Conservation (phyloP, 2,113 vertebrate genomes). For the rat (Rattus norvegicus) region DNA sequence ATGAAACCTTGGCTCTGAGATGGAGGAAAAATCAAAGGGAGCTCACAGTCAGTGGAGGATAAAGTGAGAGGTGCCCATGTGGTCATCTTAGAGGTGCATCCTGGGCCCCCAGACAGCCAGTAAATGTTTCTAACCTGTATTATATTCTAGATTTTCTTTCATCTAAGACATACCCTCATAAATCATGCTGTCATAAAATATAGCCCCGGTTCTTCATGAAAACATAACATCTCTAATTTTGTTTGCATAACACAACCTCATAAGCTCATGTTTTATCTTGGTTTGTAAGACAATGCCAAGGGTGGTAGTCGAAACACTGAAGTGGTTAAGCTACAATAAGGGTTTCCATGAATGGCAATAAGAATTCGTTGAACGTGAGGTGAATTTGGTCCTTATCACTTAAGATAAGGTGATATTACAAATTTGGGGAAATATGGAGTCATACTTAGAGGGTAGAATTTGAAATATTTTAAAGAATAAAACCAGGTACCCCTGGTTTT, state of each 20-base stretch:
- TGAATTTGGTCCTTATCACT: background rate
- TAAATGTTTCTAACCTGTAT: background rate
- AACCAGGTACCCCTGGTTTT: too few species aligned
- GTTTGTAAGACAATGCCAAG: slow-evolving; percentile 37
- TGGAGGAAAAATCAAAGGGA: background rate
- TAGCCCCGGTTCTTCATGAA: slow-evolving; percentile 20
- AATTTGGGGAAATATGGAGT: background rate
- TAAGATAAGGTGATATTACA: background rate
- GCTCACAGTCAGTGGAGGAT: background rate
- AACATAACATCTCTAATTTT: slow-evolving; percentile 32
- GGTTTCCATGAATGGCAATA: background rate
- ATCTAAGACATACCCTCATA: slow-evolving; percentile 28
- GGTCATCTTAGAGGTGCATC: background rate
- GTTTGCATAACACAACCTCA: slow-evolving; percentile 35
- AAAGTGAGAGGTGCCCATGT: too few species aligned
- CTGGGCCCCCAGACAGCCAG: background rate
- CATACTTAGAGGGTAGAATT: background rate
- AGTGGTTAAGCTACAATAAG: background rate
- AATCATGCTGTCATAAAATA: slow-evolving; percentile 35
- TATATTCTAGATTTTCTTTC: slow-evolving; percentile 3
- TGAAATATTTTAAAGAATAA: slow-evolving; percentile 25
- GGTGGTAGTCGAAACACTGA: fast-evolving
- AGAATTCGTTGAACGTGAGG: background rate
- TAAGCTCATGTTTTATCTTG: background rate
- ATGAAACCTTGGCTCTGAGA: background rate